Conservation (phyloP, 2,113 vertebrate species). For the Ivindomyrus marchei region DNA sequence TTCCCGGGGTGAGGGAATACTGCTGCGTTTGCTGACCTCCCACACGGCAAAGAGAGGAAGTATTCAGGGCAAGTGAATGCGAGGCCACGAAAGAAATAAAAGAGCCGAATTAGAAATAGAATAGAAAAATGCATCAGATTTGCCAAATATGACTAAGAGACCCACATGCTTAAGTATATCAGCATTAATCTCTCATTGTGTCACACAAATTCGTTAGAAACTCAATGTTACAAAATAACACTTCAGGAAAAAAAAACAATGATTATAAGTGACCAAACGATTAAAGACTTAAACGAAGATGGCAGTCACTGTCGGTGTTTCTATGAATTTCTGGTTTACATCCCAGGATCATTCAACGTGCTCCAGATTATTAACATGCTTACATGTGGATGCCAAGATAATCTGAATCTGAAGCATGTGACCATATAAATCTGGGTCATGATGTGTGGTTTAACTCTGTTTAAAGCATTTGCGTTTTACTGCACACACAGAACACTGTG, state of each 20-base stretch:
- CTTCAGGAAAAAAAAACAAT: neutral
- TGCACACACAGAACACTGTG: neutral
- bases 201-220: neutral
- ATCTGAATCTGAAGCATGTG: neutral
- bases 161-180: neutral
- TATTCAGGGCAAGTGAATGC: conserved; percentile 33
- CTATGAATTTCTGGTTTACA: neutral
- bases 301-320: neutral
- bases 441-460: neutral
- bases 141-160: conserved; percentile 1
- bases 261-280: neutral
- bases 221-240: neutral
- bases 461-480: neutral
- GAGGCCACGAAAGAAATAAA: conserved; percentile 30
- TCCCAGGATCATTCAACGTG: neutral
- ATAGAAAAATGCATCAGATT: conserved; percentile 28
- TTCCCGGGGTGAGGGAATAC: neutral
- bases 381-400: neutral
- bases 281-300: neutral
- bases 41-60: conserved; percentile 25
- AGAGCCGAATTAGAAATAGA: conserved; percentile 29
- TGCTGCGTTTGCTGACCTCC: neutral
- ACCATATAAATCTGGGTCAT: neutral
- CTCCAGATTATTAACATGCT: neutral
- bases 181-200: conserved; percentile 5